Conservation (phyloP, 2,797 vertebrate species). For the Neopelma chrysocephalum region DNA sequence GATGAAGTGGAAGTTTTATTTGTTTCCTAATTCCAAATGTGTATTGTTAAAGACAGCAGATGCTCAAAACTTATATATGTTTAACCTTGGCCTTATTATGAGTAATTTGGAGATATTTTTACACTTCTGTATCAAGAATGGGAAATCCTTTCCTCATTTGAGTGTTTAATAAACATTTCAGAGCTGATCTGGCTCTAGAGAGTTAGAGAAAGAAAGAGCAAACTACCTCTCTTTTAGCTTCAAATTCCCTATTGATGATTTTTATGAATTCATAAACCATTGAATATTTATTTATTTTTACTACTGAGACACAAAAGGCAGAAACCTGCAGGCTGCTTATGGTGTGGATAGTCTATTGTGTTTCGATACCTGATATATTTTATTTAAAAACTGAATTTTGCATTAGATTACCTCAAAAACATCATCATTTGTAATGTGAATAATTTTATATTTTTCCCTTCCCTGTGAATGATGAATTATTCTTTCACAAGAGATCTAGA, state of each 20-base stretch:
- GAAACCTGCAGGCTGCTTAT: not conserved
- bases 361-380: not conserved
- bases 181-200: not conserved
- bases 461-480: slow-evolving; percentile 11
- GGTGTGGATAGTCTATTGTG: not conserved
- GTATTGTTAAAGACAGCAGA: not conserved
- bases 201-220: not conserved
- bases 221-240: not conserved
- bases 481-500: slow-evolving; percentile 27
- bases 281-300: not conserved
- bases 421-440: not conserved
- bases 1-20: not conserved
- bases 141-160: not conserved
- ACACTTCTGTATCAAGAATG: not conserved
- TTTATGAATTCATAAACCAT: not conserved
- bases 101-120: not conserved
- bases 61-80: not conserved
- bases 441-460: slow-evolving; percentile 15
- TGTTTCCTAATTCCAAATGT: not conserved
- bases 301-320: not conserved
- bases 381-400: slow-evolving; percentile 15
- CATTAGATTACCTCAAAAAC: not conserved
- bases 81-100: not conserved
- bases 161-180: not conserved
- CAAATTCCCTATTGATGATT: not conserved